These are phyloP conservation scores for Neoascia interrupta DNA, from an alignment of 2,888 invertebrate genomes.

Conservation along the genomic window DNA sequence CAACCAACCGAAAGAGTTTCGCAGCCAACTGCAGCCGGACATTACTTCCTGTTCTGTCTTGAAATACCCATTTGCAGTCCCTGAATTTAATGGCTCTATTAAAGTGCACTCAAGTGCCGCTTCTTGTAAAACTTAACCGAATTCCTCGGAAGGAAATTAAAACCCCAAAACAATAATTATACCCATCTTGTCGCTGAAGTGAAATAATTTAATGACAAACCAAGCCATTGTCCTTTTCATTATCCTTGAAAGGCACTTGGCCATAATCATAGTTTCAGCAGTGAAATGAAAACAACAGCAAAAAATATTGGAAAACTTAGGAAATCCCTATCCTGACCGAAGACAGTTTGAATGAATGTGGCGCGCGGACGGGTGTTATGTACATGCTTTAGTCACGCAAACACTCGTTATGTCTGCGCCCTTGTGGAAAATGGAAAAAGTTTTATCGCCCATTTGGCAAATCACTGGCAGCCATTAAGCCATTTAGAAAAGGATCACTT, in stretches of 20 bases:
- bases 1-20: no score
- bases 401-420: conserved; percentile 44
- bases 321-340: conserved; percentile 7
- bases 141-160: not conserved
- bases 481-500: conserved; percentile 59
- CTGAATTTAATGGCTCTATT: conserved; percentile 28
- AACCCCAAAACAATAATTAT: conserved; percentile 1
- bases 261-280: not conserved
- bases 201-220: conserved; percentile 42
- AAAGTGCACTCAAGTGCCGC: conserved; percentile 24
- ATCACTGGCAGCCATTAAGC: conserved; percentile 59
- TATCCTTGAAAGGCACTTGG: not conserved
- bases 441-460: conserved; percentile 60
- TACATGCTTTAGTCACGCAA: conserved; percentile 52
- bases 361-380: conserved; percentile 10
- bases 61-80: conserved; percentile 4
- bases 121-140: not conserved
- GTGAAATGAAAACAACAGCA: not conserved
- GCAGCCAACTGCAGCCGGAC: no score
- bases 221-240: conserved; percentile 36
- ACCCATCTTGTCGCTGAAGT: conserved; percentile 9
- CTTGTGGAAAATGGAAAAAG: conserved; percentile 52
- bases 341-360: not conserved
- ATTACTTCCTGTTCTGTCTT: no score
- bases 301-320: conserved; percentile 39